Percentiles rank a stretch among this genome's conserved stretches.
Evolutionary conservation across 2,797 vertebrate species (phyloP).

Genomic region (Rhinella marina): DNA sequence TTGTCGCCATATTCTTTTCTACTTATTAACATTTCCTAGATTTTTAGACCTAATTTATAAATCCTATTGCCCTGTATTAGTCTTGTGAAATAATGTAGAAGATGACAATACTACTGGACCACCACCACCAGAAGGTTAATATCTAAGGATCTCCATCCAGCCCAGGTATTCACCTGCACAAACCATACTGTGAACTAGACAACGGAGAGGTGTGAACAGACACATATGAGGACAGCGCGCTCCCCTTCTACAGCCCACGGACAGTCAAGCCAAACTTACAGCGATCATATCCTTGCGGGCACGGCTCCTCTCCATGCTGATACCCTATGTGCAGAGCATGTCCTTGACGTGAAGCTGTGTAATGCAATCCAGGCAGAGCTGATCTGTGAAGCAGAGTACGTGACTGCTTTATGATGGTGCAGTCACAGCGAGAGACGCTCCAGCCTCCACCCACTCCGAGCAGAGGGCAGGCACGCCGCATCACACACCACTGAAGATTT

Average conservation of each 20-base stretch:
- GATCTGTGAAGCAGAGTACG: conserved; percentile 59
- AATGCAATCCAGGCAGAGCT: conserved; percentile 63
- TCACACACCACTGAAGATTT: conserved; percentile 57
- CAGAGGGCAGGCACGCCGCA: conserved; percentile 60
- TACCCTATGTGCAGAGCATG: conserved; percentile 57
- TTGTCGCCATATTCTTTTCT: conserved; percentile 1
- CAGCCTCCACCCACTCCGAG: conserved; percentile 32
- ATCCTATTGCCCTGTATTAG: neutral
- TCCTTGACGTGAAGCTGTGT: conserved; percentile 65
- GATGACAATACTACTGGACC: neutral
- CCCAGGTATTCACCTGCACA: neutral
- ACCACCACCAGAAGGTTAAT: neutral
- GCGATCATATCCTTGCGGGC: conserved; percentile 71
- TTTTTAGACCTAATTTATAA: neutral
- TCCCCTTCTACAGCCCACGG: neutral
- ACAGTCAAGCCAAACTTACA: conserved; percentile 68
- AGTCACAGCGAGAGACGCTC: conserved; percentile 23
- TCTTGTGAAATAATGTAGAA: too few species aligned
- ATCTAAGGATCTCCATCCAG: neutral
- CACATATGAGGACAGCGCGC: neutral
- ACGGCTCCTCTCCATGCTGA: conserved; percentile 71
- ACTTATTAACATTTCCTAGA: neutral
- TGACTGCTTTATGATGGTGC: conserved; percentile 54
- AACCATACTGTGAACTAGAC: too few species aligned
- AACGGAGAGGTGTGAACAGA: too few species aligned